phyloP scores from a whole-genome alignment of 1,140 invertebrate species.

The Atta colombica region DNA sequence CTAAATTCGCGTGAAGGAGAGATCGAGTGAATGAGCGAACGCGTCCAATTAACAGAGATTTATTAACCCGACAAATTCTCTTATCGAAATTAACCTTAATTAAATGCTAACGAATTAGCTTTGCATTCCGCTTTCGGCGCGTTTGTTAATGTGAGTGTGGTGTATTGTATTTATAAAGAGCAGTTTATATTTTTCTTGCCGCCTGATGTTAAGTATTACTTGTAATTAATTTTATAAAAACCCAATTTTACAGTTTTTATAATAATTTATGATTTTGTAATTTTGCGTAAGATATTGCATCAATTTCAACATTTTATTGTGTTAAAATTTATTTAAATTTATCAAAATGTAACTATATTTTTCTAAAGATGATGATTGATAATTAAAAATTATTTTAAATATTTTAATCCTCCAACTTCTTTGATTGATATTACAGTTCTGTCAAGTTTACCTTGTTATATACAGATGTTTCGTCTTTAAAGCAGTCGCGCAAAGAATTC shows the following conservation, averaged over 20 bases:
- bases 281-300: neutral
- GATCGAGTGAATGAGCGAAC: constrained; percentile 60
- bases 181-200: neutral
- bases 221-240: constrained; percentile 8
- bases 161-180: constrained; percentile 6
- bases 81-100: constrained; percentile 65
- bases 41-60: constrained; percentile 63
- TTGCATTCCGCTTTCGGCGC: constrained; percentile 25
- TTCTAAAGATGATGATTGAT: neutral
- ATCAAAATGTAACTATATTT: neutral
- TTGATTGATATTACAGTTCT: neutral
- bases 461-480: neutral
- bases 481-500: neutral
- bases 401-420: neutral
- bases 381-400: neutral
- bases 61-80: constrained; percentile 59
- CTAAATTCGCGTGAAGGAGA: constrained; percentile 52
- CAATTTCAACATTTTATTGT: neutral
- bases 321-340: neutral
- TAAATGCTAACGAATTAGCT: constrained; percentile 52
- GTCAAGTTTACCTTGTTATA: constrained; percentile 10
- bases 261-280: neutral
- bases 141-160: neutral
- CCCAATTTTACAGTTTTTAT: neutral
- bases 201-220: neutral